phyloP scores from a whole-genome alignment of 1,140 invertebrate genomes.

The Trichomalopsis sarcophagae region DNA sequence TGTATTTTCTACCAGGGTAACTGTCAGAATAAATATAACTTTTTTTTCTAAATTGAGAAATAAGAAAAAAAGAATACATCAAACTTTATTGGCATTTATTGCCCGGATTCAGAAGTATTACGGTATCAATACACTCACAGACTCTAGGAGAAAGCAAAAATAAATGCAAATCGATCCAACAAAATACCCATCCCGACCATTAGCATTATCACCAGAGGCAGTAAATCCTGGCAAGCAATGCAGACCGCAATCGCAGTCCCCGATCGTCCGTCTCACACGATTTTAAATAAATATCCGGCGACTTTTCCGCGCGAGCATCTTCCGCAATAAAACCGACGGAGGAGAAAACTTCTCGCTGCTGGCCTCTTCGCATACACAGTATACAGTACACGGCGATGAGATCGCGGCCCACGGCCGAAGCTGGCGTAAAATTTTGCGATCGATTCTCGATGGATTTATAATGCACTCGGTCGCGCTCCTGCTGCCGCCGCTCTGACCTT shows the following conservation, averaged over 20 bases:
- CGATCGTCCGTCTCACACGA: slow-evolving; percentile 5
- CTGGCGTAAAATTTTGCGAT: slow-evolving; percentile 19
- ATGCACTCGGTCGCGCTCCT: slow-evolving; percentile 1
- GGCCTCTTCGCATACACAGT: neutral
- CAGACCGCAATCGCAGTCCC: neutral
- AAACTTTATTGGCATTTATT: no score
- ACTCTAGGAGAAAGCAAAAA: no score
- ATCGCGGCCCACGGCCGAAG: neutral
- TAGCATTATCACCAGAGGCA: neutral
- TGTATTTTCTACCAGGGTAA: no score
- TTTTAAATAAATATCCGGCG: slow-evolving; percentile 3
- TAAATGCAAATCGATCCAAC: no score
- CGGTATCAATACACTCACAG: no score
- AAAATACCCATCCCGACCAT: no score
- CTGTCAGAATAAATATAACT: no score
- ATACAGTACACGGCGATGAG: neutral
- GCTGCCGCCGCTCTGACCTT: slow-evolving; percentile 19
- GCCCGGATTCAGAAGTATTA: no score
- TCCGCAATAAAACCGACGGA: neutral
- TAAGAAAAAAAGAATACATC: no score
- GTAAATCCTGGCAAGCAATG: neutral
- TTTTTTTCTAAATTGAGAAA: no score
- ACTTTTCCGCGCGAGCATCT: neutral
- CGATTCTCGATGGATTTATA: slow-evolving; percentile 34
- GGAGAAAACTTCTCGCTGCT: neutral